Percentiles rank a stretch among this genome's conserved stretches.
These are phyloP conservation scores for Ceratitis capitata DNA, from an alignment of 1,140 invertebrate species.

Conservation along the genomic window DNA sequence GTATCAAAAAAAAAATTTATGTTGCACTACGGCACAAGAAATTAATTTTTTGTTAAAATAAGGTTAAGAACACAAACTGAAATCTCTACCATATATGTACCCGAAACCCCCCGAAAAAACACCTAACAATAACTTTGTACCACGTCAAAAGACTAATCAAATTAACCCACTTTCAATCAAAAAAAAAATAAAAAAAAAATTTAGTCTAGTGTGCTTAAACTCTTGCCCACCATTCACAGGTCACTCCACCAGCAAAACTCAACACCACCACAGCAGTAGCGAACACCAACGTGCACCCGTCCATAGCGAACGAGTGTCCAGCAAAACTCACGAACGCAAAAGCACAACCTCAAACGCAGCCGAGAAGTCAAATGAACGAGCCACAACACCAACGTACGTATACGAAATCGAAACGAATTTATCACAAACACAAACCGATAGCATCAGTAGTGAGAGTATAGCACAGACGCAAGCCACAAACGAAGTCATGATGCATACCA, in stretches of 20 bases:
- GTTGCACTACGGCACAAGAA: background rate
- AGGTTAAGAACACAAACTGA: background rate
- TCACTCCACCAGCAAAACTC: conserved; percentile 54
- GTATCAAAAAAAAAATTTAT: background rate
- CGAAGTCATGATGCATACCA: background rate
- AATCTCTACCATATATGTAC: background rate
- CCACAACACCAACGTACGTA: conserved; percentile 49
- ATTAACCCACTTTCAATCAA: background rate
- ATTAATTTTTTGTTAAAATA: background rate
- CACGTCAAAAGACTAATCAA: background rate
- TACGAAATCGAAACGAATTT: conserved; percentile 65
- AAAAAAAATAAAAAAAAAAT: background rate
- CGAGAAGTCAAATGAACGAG: conserved; percentile 34
- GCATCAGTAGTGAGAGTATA: conserved; percentile 11
- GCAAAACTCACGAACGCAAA: conserved; percentile 42
- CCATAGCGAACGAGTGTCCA: conserved; percentile 38
- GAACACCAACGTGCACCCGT: conserved; percentile 45
- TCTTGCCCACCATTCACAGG: conserved; percentile 44
- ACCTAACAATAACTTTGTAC: background rate
- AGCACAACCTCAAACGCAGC: background rate
- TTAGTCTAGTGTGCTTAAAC: background rate
- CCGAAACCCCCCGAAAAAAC: background rate
- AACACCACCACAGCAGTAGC: conserved; percentile 51
- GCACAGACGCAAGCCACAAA: background rate
- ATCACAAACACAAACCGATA: conserved; percentile 54